Evolutionary conservation across 1,140 invertebrate genomes (phyloP), one percentile per base, ranked within the genome.

Genomic region (Philopotamus ludificatus): DNA sequence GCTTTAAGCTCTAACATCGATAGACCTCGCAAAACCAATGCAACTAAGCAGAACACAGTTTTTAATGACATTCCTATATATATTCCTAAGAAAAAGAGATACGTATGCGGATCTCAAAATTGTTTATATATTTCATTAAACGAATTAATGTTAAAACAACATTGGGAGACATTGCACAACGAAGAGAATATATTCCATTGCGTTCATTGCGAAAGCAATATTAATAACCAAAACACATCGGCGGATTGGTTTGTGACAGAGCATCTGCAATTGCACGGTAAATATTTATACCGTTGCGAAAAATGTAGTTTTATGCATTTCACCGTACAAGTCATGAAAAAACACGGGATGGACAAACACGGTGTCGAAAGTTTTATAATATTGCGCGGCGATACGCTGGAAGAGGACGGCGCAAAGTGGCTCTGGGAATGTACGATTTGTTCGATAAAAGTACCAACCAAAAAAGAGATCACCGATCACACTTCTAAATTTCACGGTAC

Each of bases 221-320:
- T 60, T 8, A 10, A 47, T 16, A 79, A 75, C 49, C 75, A 65
- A 0, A 70, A 71, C 68, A 78, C 72, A 63, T n/a, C 72, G 72
- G 2, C 54, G 79, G 16, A 75, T 73, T 0, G 73, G 86, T 82
- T 84, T 62, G 85, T 91, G 64, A 77, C 85, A 3, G 76, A 80
- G 63, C 90, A 92, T 77, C 80, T 92, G 61, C 87, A 87, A 76
- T 85, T 91, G 79, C 90, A 92, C 76, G 88, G 88, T 64, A 76
- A 80, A 3, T 82, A 79, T 64, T 75, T 92, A 20, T 90, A 87
- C 73, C 86, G 86, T 68, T 92, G 89, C 77, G 82, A 82, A 1
- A 74, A 83, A 67, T 91, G 89, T 71, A 75, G 81, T 71, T 85
- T 85, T 74, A 81, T 86, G 68, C 85, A 89, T 75, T 82, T 83